phyloP scores from a whole-genome alignment of 1,140 invertebrate species.

The Chrysoperla carnea region DNA sequence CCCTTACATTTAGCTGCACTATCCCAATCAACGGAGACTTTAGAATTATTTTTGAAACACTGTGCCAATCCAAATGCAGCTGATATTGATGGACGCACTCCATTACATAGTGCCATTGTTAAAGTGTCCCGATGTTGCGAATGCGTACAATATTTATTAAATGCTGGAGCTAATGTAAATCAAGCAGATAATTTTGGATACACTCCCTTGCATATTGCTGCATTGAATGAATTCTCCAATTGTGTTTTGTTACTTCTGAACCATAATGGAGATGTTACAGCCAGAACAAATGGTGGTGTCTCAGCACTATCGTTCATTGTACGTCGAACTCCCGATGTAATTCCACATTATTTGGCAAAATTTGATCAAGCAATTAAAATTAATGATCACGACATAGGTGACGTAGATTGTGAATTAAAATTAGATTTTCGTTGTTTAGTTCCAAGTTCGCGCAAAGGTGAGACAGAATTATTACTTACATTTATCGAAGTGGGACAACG shows the following conservation, averaged over 20 bases:
- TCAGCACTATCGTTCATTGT: conserved; percentile 65
- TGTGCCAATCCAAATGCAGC: conserved; percentile 40
- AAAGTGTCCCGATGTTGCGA: conserved; percentile 54
- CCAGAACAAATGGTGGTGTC: conserved; percentile 58
- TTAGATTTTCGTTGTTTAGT: conserved; percentile 55
- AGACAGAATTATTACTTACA: conserved; percentile 52
- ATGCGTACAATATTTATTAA: conserved; percentile 41
- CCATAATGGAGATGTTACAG: conserved; percentile 65
- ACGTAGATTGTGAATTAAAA: conserved; percentile 65
- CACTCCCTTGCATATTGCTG: conserved; percentile 65
- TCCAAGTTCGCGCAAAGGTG: conserved; percentile 36
- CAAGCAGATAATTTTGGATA: conserved; percentile 60
- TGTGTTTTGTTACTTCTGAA: conserved; percentile 57
- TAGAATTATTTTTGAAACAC: conserved; percentile 42
- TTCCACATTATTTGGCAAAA: conserved; percentile 47
- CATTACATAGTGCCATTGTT: conserved; percentile 62
- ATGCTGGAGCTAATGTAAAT: conserved; percentile 57
- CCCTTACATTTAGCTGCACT: conserved; percentile 60
- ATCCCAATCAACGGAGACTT: conserved; percentile 51
- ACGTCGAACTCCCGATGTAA: conserved; percentile 58
- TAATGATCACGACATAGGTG: conserved; percentile 63
- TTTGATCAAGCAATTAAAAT: conserved; percentile 60
- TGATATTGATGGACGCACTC: conserved; percentile 51
- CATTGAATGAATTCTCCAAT: conserved; percentile 61
- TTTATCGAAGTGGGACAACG: conserved; percentile 58